Evolutionary conservation across 1,140 invertebrate species (phyloP), one percentile per base, ranked within the genome.

Genomic region (Drosophila elegans): DNA sequence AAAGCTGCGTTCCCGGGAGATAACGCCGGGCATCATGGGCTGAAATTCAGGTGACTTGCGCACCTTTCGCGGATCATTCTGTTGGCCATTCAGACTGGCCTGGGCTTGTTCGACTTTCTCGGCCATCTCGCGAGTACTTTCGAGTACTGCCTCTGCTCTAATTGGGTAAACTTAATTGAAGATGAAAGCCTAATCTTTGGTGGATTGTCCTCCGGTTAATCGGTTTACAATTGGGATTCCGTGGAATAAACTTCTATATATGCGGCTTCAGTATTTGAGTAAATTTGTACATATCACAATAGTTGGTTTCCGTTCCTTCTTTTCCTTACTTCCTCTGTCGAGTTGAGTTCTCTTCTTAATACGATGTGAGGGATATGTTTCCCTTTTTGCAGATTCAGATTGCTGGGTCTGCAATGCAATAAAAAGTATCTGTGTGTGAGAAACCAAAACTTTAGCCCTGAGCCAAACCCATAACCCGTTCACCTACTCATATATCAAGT

Each of bases 1-100:
- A 88, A 95, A 95, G 78, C 94, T 94, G 64, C 94, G 93, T 91
- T 95, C 94, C 64, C 94, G 84, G 86, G 94, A 94, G 80, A 95
- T 94, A 72, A 93, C 94, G 38, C 93, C 93, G 25, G 91, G 89
- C 59, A 92, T 69, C n/a, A 83, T 67, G 12, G 80, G 63, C 67
- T 92, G 90, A 79, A 72, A 86, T 49, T 92, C 91, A 51, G 91
- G 91, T 9, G 91, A 92, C 69, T 92, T 92, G 54, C 86, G 90
- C 64, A 91, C 63, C 78, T 85, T 91, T 44, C 86, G 86, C 13
- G 67, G 63, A 78, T 91, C 83, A 29, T 78, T 88, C 64, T 89
- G 84, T 67, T 88, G 83, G 51, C 78, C 74, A 29, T 67, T 80
- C 59, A 81, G 63, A 73, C 56, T 82, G 53, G 66, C 73, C 77